Evolutionary conservation across 2,797 vertebrate genomes (phyloP), one percentile per base, ranked within the genome.

Genomic region (Agapornis canus): DNA sequence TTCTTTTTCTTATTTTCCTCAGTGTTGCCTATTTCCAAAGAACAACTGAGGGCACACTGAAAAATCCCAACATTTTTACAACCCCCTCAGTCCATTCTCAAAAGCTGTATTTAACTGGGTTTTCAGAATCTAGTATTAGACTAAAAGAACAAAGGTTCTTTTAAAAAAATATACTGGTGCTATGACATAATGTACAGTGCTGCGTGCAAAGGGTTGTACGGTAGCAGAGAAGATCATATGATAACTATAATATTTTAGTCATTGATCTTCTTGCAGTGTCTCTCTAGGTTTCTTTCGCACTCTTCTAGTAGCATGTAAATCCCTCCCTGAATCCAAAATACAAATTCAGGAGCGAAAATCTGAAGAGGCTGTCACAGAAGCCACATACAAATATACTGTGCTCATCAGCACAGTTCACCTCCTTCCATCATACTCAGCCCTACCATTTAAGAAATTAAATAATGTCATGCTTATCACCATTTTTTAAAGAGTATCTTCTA

Each of bases 191-290:
- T 0, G 1, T 4, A 40, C 22, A 68, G 6, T 42, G 15, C n/a
- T 23, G 4, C 35, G 23, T 19, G 21, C 32, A 56, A 80, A 71
- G 32, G n/a, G 22, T 21, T n/a, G 43, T 0, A 5, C 3, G 8
- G 68, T 7, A 61, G 19, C 0, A 0, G 37, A 80, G 23, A 35
- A 35, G 13, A 26, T 45, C 13, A 52, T 7, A 4, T 4, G 65
- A 32, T 1, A 65, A 77, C 47, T 23, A 35, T 57, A 57, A 4
- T 27, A 66, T 39, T 78, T 92, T 39, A 89, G 40, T 47, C 48
- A 40, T 63, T 47, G 18, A 69, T 42, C 13, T 56, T 65, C 32
- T 81, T 31, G 52, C 45, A 16, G 8, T 51, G 9, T 40, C 37
- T 87, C 54, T 12, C 12, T 64, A 60, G 4, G 11, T 27, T 73